These are phyloP conservation scores for Pardalotus punctatus DNA, from an alignment of 2,113 vertebrate genomes.

Conservation along the genomic window DNA sequence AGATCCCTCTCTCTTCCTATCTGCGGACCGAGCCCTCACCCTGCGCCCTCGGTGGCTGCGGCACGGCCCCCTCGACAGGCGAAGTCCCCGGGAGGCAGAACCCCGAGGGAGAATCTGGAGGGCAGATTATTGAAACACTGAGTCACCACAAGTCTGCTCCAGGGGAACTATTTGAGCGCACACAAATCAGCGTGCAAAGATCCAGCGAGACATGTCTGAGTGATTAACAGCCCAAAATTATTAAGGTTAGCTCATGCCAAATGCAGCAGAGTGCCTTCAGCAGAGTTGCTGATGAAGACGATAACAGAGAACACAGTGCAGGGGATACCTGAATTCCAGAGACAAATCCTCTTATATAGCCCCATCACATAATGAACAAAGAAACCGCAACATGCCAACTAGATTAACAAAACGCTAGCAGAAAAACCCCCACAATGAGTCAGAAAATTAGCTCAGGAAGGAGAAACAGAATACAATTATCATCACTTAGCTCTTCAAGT, in stretches of 20 bases:
- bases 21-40: fast-evolving
- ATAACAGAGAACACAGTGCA: background rate
- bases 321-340: conserved; percentile 64
- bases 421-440: conserved; percentile 21
- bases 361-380: conserved; percentile 43
- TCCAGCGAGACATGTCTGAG: conserved; percentile 20
- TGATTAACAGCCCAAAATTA: conserved; percentile 51
- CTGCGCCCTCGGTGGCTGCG: fast-evolving
- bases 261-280: conserved; percentile 48
- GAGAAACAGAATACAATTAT: conserved; percentile 24
- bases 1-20: fast-evolving
- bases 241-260: conserved; percentile 50
- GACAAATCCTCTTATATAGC: conserved; percentile 35
- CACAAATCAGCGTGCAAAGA: background rate
- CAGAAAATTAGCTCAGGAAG: conserved; percentile 59
- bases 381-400: conserved; percentile 55
- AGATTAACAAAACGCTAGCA: conserved; percentile 43
- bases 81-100: background rate
- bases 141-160: background rate
- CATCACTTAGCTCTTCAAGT: conserved; percentile 26
- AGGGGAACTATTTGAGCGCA: background rate
- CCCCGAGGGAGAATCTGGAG: background rate
- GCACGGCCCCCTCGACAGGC: background rate
- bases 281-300: conserved; percentile 44
- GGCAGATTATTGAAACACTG: background rate